Conservation (phyloP, 2,888 invertebrate species). For the Drosophila anceps region DNA sequence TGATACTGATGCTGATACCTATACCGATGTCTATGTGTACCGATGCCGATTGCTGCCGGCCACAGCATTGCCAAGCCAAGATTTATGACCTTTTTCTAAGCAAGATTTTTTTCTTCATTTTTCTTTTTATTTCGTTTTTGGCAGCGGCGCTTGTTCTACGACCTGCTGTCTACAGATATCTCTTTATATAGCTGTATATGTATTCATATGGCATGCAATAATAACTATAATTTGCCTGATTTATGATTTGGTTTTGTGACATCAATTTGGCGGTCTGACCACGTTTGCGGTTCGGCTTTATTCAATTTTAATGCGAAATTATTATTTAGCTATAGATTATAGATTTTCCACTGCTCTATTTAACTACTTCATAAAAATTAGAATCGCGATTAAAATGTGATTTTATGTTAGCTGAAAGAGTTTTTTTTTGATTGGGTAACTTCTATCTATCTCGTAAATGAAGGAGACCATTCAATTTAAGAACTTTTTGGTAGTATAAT, state of each 20-base stretch:
- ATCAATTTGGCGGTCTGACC: slow-evolving; percentile 66
- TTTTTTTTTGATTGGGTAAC: not conserved
- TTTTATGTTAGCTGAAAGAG: not conserved
- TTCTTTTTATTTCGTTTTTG: slow-evolving; percentile 2
- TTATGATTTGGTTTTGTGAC: slow-evolving; percentile 77
- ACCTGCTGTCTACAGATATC: slow-evolving; percentile 58
- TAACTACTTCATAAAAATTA: not conserved
- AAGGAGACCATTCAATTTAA: too few relatives aligned
- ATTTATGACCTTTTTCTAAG: slow-evolving; percentile 75
- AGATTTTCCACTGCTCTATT: not conserved
- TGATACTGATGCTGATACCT: slow-evolving; percentile 41
- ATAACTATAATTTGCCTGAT: slow-evolving; percentile 79
- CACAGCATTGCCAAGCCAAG: slow-evolving; percentile 59
- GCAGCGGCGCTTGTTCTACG: slow-evolving; percentile 77
- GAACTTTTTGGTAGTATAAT: too few relatives aligned
- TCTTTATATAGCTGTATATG: slow-evolving; percentile 33
- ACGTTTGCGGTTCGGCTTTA: slow-evolving; percentile 19
- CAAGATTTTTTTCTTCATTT: slow-evolving; percentile 30
- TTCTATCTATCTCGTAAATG: too few relatives aligned
- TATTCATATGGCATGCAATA: slow-evolving; percentile 63
- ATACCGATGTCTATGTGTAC: slow-evolving; percentile 25
- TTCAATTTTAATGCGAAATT: slow-evolving; percentile 24
- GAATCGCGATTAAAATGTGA: not conserved
- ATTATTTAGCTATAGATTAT: not conserved
- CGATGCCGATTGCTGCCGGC: slow-evolving; percentile 51